phyloP scores from a whole-genome alignment of 1,140 invertebrate species.

The Euschistus heros region DNA sequence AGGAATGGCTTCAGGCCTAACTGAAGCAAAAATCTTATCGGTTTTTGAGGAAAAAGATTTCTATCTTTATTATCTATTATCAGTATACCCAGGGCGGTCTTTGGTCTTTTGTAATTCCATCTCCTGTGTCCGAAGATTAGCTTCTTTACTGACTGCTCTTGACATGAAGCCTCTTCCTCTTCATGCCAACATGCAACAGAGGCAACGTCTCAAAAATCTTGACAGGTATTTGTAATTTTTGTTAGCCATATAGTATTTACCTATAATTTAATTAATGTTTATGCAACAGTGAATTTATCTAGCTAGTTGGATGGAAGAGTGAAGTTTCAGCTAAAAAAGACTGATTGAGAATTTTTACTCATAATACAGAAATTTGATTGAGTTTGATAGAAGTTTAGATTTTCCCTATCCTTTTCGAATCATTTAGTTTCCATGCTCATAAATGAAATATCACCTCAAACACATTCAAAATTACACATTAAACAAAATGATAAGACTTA shows the following conservation, averaged over 20 bases:
- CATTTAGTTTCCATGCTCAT: too few species aligned
- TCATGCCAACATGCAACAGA: conserved; percentile 92
- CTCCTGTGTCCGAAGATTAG: conserved; percentile 75
- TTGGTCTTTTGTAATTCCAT: conserved; percentile 98
- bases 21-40: conserved; percentile 71
- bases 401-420: too few species aligned
- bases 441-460: too few species aligned
- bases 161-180: conserved; percentile 68
- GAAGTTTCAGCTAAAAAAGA: too few species aligned
- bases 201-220: conserved; percentile 86
- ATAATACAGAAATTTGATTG: too few species aligned
- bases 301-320: too few species aligned
- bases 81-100: conserved; percentile 73
- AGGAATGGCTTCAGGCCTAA: conserved; percentile 72
- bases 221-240: conserved; percentile 48
- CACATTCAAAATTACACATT: too few species aligned
- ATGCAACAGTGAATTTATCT: too few species aligned
- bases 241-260: not conserved
- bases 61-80: conserved; percentile 87
- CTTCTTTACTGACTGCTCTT: conserved; percentile 70
- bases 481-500: too few species aligned
- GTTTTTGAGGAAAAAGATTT: conserved; percentile 74
- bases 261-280: too few species aligned
- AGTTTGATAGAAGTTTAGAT: too few species aligned
- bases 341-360: too few species aligned